phyloP scores from a whole-genome alignment of 2,113 vertebrate species.

The Mesocricetus auratus region DNA sequence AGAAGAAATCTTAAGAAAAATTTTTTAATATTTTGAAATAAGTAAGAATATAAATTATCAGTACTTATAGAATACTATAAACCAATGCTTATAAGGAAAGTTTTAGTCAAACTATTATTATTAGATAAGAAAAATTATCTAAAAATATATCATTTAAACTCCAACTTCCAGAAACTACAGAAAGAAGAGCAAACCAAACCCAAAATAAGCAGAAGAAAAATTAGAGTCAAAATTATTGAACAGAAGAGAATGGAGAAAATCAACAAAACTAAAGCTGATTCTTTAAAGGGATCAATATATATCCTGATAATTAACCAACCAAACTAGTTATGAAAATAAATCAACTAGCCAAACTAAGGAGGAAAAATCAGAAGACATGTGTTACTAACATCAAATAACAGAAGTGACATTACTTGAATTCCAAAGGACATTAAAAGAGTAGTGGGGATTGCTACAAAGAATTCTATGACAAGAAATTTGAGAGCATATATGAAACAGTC shows the following conservation, averaged over 20 bases:
- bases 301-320: rapidly evolving
- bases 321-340: background rate
- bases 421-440: background rate
- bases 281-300: background rate
- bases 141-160: background rate
- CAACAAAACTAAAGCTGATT: background rate
- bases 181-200: background rate
- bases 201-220: background rate
- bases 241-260: background rate
- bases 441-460: background rate
- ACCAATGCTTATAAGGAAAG: background rate
- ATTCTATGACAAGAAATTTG: background rate
- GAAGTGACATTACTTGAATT: background rate
- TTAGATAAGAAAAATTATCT: background rate
- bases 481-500: background rate
- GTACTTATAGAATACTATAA: background rate
- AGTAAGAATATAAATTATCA: background rate
- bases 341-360: background rate
- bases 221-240: background rate
- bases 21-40: background rate
- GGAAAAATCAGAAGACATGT: background rate
- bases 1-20: background rate
- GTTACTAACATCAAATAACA: background rate
- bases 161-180: background rate
- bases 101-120: background rate